A percentile compares a stretch with the other conserved stretches of the same genome.
Conservation (phyloP, 2,113 vertebrate genomes). For the Phrynosoma blainvillii region DNA sequence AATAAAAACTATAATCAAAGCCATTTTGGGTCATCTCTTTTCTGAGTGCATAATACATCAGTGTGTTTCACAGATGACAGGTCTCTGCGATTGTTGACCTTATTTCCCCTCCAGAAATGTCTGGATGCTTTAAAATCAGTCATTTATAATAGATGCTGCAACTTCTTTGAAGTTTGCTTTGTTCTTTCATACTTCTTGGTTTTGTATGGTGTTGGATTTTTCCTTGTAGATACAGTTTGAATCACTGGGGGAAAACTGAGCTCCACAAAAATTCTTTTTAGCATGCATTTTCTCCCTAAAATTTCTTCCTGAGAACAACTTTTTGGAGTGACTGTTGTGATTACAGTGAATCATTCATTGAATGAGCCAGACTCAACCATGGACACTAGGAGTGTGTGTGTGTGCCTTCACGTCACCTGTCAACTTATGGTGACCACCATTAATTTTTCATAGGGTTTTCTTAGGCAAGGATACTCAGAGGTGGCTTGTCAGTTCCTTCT, state of each 20-base stretch:
- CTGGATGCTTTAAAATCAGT: conserved; percentile 37
- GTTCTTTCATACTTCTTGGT: conserved; percentile 37
- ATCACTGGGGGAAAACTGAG: background rate
- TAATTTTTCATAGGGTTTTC: no score
- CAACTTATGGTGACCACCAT: no score
- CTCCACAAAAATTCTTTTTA: background rate
- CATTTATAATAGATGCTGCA: conserved; percentile 21
- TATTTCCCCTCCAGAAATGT: conserved; percentile 22
- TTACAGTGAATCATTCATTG: background rate
- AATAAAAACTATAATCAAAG: conserved; percentile 19
- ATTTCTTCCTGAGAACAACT: background rate
- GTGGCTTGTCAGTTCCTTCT: no score
- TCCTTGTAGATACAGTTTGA: background rate
- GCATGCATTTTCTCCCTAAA: conserved; percentile 1
- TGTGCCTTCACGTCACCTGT: no score
- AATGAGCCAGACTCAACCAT: background rate
- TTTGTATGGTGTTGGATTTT: conserved; percentile 12
- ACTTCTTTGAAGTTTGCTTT: conserved; percentile 26
- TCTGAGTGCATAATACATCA: conserved; percentile 28
- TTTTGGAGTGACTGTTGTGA: conserved; percentile 7
- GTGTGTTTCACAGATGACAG: conserved; percentile 34
- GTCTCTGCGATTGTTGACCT: conserved; percentile 26
- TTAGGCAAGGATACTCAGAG: no score
- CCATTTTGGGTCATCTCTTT: conserved; percentile 2
- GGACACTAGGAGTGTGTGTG: conserved; percentile 1